These are phyloP conservation scores for Xiphydria camelus DNA, from an alignment of 2,888 invertebrate species.

Conservation along the genomic window DNA sequence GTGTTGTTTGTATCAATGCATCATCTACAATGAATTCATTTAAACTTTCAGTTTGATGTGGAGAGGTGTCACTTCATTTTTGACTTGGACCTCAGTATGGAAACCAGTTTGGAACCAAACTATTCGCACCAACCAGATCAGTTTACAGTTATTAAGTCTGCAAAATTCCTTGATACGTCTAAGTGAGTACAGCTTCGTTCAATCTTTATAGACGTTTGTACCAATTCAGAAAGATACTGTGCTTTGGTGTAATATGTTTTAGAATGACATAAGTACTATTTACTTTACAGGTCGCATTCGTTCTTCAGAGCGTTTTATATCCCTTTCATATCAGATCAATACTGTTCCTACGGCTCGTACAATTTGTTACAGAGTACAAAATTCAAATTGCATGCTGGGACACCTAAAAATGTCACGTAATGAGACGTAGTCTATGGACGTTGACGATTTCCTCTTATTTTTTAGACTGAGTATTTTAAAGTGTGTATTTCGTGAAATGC, in stretches of 20 bases:
- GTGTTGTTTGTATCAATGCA: conserved; percentile 6
- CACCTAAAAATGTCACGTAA: too few relatives aligned
- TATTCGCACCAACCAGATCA: conserved; percentile 70
- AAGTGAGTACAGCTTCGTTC: conserved; percentile 60
- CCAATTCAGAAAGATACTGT: conserved; percentile 13
- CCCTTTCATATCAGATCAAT: conserved; percentile 72
- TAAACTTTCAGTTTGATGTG: conserved; percentile 68
- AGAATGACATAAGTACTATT: not conserved
- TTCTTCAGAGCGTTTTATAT: conserved; percentile 86
- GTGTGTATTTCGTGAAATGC: too few relatives aligned
- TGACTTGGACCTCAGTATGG: conserved; percentile 75
- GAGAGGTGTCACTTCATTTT: conserved; percentile 83
- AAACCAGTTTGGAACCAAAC: conserved; percentile 74
- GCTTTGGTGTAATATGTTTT: not conserved
- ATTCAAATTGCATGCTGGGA: conserved; percentile 34
- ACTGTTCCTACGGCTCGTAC: conserved; percentile 72
- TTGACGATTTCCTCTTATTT: too few relatives aligned
- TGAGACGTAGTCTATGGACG: too few relatives aligned
- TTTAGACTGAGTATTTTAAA: too few relatives aligned
- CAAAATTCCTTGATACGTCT: conserved; percentile 74
- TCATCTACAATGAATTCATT: conserved; percentile 2
- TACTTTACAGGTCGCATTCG: conserved; percentile 64
- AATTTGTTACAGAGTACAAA: conserved; percentile 68
- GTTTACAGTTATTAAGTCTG: conserved; percentile 74
- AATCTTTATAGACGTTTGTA: too few relatives aligned